Percentiles rank a stretch among this genome's conserved stretches.
phyloP scores from a whole-genome alignment of 2,888 invertebrate species.

The Orthosia incerta region DNA sequence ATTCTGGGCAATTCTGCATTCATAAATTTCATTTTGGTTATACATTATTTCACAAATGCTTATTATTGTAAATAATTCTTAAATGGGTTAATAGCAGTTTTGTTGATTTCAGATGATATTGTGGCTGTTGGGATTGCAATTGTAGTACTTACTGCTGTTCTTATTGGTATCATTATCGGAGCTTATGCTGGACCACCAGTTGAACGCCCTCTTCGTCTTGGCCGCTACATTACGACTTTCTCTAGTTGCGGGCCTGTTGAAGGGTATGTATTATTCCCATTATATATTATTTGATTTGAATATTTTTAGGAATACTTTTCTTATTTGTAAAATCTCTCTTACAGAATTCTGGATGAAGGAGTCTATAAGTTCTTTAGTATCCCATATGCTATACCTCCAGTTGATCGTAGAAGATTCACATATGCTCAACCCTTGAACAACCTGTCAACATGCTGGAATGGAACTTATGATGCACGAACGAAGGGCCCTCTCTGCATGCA shows the following conservation, averaged over 20 bases:
- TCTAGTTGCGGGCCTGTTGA: conserved; percentile 95
- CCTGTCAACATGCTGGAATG: conserved; percentile 95
- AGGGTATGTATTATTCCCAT: conserved; percentile 89
- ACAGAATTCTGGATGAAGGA: conserved; percentile 93
- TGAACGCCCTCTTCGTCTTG: conserved; percentile 93
- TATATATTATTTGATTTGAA: neutral
- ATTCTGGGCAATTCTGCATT: neutral
- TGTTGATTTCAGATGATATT: conserved; percentile 86
- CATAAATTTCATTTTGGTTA: neutral
- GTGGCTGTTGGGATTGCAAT: conserved; percentile 91
- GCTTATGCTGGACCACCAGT: conserved; percentile 87
- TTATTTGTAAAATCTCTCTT: conserved; percentile 59
- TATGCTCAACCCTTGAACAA: conserved; percentile 93
- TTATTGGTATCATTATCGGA: conserved; percentile 92
- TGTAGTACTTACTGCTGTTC: conserved; percentile 92
- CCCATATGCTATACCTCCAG: conserved; percentile 95
- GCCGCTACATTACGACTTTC: conserved; percentile 93
- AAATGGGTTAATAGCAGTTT: neutral
- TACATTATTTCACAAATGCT: neutral
- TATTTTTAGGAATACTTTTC: neutral
- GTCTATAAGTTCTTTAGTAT: conserved; percentile 95
- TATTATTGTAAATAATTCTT: neutral
- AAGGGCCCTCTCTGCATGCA: conserved; percentile 93
- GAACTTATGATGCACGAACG: conserved; percentile 93
- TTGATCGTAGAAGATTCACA: conserved; percentile 93